Evolutionary conservation across 2,888 invertebrate species (phyloP), one percentile per base, ranked within the genome.

Genomic region (Matsumyia berberina): DNA sequence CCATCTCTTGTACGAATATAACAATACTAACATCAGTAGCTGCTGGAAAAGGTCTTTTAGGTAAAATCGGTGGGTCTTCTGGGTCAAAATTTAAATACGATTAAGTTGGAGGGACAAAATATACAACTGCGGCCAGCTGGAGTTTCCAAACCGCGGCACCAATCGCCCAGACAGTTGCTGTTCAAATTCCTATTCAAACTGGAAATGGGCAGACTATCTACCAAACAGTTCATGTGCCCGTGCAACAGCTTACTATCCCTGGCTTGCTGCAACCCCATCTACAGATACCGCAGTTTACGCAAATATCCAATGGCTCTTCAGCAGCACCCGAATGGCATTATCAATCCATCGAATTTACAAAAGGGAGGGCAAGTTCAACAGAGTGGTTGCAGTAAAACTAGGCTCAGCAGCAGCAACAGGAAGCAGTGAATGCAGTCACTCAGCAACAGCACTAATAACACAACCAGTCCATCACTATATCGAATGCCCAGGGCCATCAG

Each of bases 171-270:
- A 95, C 96, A 78, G 96, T 97, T 64, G 97, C 97, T 0, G 96
- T 98, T 4, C 98, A 98, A 91, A 96, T 91, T 15, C 91, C 91
- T 15, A 91, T 91, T 51, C 91, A 91, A 70, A 90, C 91, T 0
- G 88, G 86, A 37, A 96, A 96, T 91, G 98, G 98, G 0, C 98
- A 98, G 92, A 98, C 98, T 0, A 95, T 98, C 78, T 96, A 97
- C 91, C 98, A 99, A 91, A 98, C 98, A 0, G 96, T 99, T 0
- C 98, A 98, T 90, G 95, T 99, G 88, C 98, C 98, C 0, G 93
- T 98, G 15, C 98, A 98, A 91, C 94, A 97, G 49, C 92, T 95
- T 44, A 87, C 88, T 5, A 92, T 94, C 89, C 94, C 94, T 0
- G 93, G 94, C 57, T 93, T 94, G 39, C 88, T 91, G 2, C 94